Conservation (phyloP, 2,113 vertebrate genomes). For the Anolis carolinensis region DNA sequence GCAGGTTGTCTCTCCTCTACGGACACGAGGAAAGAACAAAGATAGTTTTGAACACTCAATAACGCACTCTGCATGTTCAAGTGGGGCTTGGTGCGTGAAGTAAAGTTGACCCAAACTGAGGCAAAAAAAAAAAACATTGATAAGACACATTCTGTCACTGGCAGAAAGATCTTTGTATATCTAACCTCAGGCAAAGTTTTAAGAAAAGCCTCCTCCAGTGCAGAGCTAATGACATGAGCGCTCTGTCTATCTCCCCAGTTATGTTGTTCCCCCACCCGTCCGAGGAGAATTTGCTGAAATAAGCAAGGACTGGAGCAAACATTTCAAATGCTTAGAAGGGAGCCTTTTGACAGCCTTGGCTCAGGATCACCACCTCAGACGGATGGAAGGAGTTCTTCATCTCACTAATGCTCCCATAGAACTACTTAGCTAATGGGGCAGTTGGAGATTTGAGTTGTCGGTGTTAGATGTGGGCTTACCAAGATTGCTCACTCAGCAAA, state of each 20-base stretch:
- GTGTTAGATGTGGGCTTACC: constrained; percentile 56
- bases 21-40: constrained; percentile 10
- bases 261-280: constrained; percentile 1
- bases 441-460: constrained; percentile 47
- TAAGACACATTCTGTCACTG: neutral
- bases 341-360: constrained; percentile 7
- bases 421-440: constrained; percentile 58
- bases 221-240: neutral
- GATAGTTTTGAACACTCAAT: constrained; percentile 4
- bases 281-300: constrained; percentile 44
- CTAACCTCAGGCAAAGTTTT: constrained; percentile 15
- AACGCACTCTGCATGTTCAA: constrained; percentile 10
- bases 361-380: constrained; percentile 40
- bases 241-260: neutral
- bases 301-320: constrained; percentile 26
- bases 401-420: constrained; percentile 56
- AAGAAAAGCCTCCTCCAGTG: constrained; percentile 21
- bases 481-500: constrained; percentile 44
- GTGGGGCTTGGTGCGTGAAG: neutral
- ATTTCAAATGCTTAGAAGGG: neutral
- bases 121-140: constrained; percentile 10
- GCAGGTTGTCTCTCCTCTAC: neutral
- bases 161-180: neutral
- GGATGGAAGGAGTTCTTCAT: constrained; percentile 55
- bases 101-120: neutral